Conservation (phyloP, 1,140 invertebrate genomes). For the Orchestia grillus region DNA sequence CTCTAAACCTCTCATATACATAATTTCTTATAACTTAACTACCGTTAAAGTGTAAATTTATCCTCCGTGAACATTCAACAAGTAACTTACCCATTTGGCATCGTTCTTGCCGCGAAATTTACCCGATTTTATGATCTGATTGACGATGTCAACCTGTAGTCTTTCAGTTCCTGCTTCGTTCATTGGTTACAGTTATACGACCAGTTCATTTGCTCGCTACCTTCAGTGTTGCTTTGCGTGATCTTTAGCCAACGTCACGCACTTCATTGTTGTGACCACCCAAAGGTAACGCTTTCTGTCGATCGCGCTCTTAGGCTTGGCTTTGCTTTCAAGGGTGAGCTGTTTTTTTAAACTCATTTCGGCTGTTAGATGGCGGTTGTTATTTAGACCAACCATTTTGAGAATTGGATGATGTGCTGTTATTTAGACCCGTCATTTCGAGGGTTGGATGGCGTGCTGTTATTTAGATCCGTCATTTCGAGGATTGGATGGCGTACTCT, state of each 20-base stretch:
- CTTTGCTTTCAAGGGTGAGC: background rate
- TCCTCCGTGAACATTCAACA: no score
- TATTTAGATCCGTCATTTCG: background rate
- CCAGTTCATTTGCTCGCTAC: background rate
- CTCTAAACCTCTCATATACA: no score
- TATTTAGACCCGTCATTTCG: background rate
- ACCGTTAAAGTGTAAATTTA: no score
- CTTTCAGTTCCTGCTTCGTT: background rate
- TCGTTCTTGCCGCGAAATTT: no score
- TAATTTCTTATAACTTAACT: no score
- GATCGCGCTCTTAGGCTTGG: no score
- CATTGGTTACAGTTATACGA: background rate
- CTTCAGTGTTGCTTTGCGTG: background rate
- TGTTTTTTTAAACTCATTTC: background rate
- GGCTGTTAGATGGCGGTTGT: no score
- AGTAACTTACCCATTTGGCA: no score
- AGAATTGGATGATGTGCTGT: no score
- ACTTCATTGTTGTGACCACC: background rate
- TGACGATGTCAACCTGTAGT: background rate
- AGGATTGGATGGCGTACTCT: background rate
- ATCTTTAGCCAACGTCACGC: background rate
- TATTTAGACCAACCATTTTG: no score
- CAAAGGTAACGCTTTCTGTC: background rate
- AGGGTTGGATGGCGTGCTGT: background rate
- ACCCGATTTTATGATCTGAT: no score